Percentiles rank a stretch among this genome's conserved stretches.
Evolutionary conservation across 2,888 invertebrate genomes (phyloP).

Genomic region (Clusia tigrina): DNA sequence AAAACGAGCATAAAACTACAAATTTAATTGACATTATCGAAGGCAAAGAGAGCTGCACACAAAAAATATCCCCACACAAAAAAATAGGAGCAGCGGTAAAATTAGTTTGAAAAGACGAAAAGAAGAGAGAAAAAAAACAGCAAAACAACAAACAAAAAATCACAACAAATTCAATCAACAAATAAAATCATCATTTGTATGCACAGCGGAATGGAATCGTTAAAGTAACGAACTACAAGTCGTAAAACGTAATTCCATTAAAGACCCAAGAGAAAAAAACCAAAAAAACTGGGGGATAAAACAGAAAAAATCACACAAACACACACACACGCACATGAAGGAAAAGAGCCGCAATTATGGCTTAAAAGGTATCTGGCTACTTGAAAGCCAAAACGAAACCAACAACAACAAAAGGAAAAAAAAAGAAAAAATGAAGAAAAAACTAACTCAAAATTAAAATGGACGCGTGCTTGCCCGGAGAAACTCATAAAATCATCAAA

Average conservation of each 20-base stretch:
- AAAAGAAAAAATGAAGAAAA: no score
- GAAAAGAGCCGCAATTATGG: conserved; percentile 36
- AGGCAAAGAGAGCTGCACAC: no score
- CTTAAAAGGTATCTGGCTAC: conserved; percentile 28
- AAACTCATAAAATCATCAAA: conserved; percentile 19
- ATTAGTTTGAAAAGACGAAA: not conserved
- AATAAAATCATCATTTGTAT: conserved; percentile 54
- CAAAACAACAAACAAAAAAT: conserved; percentile 12
- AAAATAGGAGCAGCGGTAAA: not conserved
- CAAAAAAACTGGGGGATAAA: not conserved
- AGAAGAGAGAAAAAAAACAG: conserved; percentile 16
- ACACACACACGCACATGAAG: conserved; percentile 30
- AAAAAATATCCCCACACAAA: no score
- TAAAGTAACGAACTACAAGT: conserved; percentile 46
- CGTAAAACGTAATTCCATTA: conserved; percentile 39
- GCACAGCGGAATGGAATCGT: conserved; percentile 45
- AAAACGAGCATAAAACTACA: not conserved
- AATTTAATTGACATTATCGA: conserved; percentile 6
- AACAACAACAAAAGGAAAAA: no score
- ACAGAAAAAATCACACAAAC: not conserved
- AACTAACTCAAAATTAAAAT: conserved; percentile 30
- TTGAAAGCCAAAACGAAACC: no score
- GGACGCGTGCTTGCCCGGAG: conserved; percentile 42
- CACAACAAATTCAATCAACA: conserved; percentile 15
- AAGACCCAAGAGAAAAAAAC: no score